Evolutionary conservation across 2,888 invertebrate genomes (phyloP).

Genomic region (Chaitophorus viminalis): DNA sequence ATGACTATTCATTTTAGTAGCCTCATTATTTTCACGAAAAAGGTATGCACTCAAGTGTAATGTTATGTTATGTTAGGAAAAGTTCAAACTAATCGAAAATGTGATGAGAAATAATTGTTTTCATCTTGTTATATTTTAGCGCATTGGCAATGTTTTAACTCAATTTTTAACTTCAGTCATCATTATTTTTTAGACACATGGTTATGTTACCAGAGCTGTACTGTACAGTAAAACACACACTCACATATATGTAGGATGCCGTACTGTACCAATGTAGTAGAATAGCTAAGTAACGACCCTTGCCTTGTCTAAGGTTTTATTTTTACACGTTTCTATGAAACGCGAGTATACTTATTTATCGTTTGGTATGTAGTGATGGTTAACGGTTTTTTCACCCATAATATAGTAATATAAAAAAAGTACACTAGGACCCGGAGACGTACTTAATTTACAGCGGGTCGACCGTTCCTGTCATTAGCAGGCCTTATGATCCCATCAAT

Average conservation of each 20-base stretch:
- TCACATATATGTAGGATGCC: neutral
- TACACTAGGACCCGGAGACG: conserved; percentile 14
- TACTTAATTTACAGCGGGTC: conserved; percentile 47
- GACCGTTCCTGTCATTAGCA: conserved; percentile 60
- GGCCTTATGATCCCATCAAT: conserved; percentile 50
- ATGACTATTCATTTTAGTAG: neutral
- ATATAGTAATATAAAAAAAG: conserved; percentile 14
- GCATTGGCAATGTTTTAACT: neutral
- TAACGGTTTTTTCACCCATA: conserved; percentile 19
- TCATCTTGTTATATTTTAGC: conserved; percentile 17
- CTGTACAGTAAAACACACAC: neutral
- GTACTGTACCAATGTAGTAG: neutral
- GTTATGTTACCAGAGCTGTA: neutral
- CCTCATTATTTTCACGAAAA: neutral
- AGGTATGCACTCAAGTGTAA: too few relatives aligned
- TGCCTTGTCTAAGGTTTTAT: conserved; percentile 32
- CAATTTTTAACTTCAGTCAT: conserved; percentile 32
- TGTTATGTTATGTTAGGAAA: neutral
- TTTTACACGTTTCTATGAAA: conserved; percentile 13
- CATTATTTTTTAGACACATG: conserved; percentile 28
- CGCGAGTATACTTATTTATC: conserved; percentile 39
- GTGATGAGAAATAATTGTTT: conserved; percentile 13
- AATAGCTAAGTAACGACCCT: neutral
- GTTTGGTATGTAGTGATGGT: conserved; percentile 29
- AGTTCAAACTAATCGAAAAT: conserved; percentile 14